Base-by-base conservation (phyloP, 2,113 vertebrate genomes). In the Silurus glanis region DNA sequence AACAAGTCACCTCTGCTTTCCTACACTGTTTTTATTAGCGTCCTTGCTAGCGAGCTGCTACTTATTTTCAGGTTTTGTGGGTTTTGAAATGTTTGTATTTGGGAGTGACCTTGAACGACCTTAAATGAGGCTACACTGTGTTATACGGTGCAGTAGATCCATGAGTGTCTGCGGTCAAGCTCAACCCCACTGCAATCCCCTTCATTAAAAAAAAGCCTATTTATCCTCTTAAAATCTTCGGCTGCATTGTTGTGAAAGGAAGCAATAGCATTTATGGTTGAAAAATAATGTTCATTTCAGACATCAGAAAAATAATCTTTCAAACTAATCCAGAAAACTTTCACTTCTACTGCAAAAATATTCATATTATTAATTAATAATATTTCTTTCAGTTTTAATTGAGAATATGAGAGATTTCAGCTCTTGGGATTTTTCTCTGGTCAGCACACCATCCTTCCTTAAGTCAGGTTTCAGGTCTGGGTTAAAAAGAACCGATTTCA, bases 401-500 rank as follows among this genome's bases (percentile, higher is more conserved):
- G 16, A 17, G 74, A 55, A 55, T 55, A 4, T 13, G 51, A 56
- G 51, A 1, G 49, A 7, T 78, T 56, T 56, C 1, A 6, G 55
- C 55, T 55, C 45, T 10, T 10, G 71, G 72, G 21, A 37, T 37
- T 37, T 37, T 49, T n/a, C 49, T n/a, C 47, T 75, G 72, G 21
- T 59, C 56, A 6, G 12, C 21, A 49, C 56, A 58, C 62, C 80
- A 81, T 47, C 59, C 59, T 61, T 62, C 28, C 80, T 78, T 2
- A 55, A 53, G 13, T 16, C 37, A n/a, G n/a, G 80, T 82, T 67
- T 67, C 80, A 82, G 14, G 66, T 82, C 61, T 61, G 25, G 47
- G 47, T 9, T 66, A 10, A 62, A 66, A 62, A 66, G 80, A 66
- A 82, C 53, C 1, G 23, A n/a, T 82, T 82, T 82, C 80, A 51